These are phyloP conservation scores for Alligator sinensis DNA, from an alignment of 2,113 vertebrate species.

Conservation along the genomic window DNA sequence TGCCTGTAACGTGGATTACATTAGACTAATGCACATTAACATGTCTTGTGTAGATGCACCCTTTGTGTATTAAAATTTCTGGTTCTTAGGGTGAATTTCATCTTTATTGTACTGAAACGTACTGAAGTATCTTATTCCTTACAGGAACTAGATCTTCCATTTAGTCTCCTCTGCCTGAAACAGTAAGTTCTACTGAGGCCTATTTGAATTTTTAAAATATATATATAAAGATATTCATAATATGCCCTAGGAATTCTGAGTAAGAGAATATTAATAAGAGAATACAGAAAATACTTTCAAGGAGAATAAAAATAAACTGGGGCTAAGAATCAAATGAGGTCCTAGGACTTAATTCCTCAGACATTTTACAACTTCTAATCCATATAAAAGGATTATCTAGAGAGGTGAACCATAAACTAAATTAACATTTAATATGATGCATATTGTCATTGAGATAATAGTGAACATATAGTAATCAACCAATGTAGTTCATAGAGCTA, in stretches of 20 bases:
- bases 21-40: too few relatives aligned
- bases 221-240: neutral
- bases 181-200: neutral
- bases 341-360: neutral
- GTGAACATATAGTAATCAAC: neutral
- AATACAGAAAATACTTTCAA: neutral
- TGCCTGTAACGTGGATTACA: too few relatives aligned
- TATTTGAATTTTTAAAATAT: neutral
- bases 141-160: neutral
- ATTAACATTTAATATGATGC: neutral
- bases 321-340: neutral
- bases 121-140: neutral
- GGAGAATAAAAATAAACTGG: neutral
- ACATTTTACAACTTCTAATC: neutral
- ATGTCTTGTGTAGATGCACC: too few relatives aligned
- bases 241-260: fast-evolving
- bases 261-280: neutral
- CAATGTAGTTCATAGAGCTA: neutral
- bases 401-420: neutral
- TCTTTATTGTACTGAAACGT: neutral
- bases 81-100: neutral
- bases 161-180: neutral
- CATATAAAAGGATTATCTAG: neutral
- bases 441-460: neutral
- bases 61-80: neutral